Percentiles rank a stretch among this genome's conserved stretches.
These are phyloP conservation scores for Pongo pygmaeus DNA, from an alignment of 2,113 vertebrate species.

Conservation along the genomic window DNA sequence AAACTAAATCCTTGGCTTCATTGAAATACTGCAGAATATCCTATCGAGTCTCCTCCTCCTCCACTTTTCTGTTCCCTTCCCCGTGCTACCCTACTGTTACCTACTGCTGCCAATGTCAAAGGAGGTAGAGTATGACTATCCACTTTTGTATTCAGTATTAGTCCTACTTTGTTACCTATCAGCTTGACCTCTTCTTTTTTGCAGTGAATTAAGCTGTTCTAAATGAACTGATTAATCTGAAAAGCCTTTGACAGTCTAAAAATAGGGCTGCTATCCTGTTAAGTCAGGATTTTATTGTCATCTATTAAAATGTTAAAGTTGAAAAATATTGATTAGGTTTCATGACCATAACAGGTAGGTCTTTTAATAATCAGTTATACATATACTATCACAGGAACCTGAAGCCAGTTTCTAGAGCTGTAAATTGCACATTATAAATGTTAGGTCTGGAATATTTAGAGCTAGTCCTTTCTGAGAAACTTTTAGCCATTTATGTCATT, in stretches of 20 bases:
- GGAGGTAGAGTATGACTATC: not conserved
- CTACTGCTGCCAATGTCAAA: not conserved
- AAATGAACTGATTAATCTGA: not conserved
- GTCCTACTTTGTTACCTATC: not conserved
- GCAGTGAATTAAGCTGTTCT: not conserved
- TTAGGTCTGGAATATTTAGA: not conserved
- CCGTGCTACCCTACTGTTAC: not conserved
- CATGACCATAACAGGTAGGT: not conserved
- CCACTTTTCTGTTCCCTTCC: not conserved
- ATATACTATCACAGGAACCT: not conserved
- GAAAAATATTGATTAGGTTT: conserved; percentile 16
- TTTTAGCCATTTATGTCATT: not conserved
- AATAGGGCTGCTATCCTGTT: not conserved
- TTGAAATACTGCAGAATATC: not conserved
- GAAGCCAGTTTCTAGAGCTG: not conserved
- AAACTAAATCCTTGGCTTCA: not conserved
- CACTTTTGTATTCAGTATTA: not conserved
- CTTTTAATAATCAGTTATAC: conserved; percentile 1
- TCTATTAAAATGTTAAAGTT: not conserved
- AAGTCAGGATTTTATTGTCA: not conserved
- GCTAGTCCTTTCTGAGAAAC: not conserved
- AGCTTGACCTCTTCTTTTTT: not conserved
- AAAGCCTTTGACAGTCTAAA: conserved; percentile 1
- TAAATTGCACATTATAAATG: not conserved
- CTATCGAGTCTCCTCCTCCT: not conserved